Evolutionary conservation across 2,797 vertebrate species (phyloP).

Genomic region (Caiman crocodilus): DNA sequence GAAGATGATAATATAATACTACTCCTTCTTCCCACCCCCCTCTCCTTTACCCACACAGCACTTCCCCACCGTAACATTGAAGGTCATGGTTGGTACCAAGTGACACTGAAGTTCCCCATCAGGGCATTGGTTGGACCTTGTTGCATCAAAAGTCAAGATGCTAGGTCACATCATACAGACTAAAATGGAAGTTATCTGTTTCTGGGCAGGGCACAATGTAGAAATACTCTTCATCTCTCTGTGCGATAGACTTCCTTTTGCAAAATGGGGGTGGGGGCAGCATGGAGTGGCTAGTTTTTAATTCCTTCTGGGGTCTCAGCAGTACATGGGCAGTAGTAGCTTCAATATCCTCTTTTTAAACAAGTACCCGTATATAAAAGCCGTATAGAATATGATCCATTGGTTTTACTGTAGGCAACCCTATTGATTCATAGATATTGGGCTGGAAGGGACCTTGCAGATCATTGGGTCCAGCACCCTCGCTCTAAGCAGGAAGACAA

Average conservation of each 20-base stretch:
- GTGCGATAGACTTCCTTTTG: not conserved
- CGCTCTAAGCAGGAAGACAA: no score
- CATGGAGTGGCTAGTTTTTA: not conserved
- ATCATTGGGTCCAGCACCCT: no score
- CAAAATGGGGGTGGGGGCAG: no score
- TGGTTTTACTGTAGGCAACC: no score
- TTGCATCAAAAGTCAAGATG: not conserved
- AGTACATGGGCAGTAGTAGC: not conserved
- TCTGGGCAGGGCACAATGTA: not conserved
- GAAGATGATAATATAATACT: no score
- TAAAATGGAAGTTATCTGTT: not conserved
- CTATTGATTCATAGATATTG: no score
- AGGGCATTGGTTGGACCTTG: not conserved
- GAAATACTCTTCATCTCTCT: not conserved
- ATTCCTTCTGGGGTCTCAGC: not conserved
- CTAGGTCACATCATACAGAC: not conserved
- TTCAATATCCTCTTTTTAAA: not conserved
- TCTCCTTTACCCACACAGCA: not conserved
- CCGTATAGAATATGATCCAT: not conserved
- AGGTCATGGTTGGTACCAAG: rapidly evolving
- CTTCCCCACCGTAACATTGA: not conserved
- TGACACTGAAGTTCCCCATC: not conserved
- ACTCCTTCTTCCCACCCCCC: not conserved
- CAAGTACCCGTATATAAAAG: not conserved
- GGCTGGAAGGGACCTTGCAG: no score